A percentile compares a stretch with the other conserved stretches of the same genome.
Conservation (phyloP, 2,113 vertebrate genomes). For the Trachemys scripta region DNA sequence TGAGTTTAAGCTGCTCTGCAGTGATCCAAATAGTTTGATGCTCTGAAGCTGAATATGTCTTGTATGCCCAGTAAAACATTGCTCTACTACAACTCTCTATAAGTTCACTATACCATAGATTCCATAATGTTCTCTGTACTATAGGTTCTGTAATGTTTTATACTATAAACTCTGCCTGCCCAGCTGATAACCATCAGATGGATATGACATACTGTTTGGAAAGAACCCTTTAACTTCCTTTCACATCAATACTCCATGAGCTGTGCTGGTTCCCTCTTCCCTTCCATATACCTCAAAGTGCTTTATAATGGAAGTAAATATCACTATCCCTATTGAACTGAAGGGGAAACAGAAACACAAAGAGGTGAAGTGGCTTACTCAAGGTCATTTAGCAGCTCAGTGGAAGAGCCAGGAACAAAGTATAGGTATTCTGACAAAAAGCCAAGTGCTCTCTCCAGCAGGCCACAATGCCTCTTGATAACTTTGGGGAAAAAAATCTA, state of each 20-base stretch:
- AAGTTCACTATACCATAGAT: too few relatives aligned
- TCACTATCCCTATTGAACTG: neutral
- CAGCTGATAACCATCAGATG: too few relatives aligned
- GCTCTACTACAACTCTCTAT: too few relatives aligned
- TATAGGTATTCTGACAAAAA: neutral
- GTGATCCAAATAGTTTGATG: too few relatives aligned
- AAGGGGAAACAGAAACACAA: neutral
- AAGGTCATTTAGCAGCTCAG: neutral
- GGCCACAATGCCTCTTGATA: neutral
- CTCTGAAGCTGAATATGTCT: too few relatives aligned
- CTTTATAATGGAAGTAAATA: neutral
- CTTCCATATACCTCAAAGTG: neutral
- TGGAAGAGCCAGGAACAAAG: neutral
- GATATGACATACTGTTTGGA: neutral
- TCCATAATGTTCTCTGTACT: too few relatives aligned
- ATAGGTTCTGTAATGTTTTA: too few relatives aligned
- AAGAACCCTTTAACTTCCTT: neutral
- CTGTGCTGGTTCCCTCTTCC: neutral
- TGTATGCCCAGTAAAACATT: too few relatives aligned
- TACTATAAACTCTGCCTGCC: too few relatives aligned
- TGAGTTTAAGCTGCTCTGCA: too few relatives aligned
- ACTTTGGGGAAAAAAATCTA: neutral
- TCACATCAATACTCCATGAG: neutral
- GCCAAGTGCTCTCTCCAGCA: neutral
- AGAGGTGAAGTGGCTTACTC: neutral